Evolutionary conservation across 92 coral and sea anemone genomes (phyloP).

Genomic region (Paragorgia papillata): DNA sequence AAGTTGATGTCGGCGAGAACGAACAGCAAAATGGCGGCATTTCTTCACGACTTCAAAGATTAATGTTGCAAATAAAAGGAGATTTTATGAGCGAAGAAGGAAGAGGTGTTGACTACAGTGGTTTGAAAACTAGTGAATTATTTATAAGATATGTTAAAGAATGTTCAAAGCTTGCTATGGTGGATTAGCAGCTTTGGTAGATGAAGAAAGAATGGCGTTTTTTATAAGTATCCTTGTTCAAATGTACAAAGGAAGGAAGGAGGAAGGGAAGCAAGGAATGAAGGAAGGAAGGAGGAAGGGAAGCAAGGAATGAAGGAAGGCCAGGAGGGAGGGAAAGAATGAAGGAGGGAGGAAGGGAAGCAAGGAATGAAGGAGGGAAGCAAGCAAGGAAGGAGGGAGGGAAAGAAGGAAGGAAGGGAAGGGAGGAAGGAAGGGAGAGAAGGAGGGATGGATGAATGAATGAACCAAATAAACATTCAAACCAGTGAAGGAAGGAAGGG

Average conservation of each 20-base stretch:
- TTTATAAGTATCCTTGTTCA: constrained; percentile 76
- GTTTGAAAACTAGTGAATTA: constrained; percentile 70
- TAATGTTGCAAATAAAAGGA: constrained; percentile 78
- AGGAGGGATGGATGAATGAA: background rate
- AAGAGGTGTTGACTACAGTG: constrained; percentile 67
- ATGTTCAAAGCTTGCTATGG: constrained; percentile 55
- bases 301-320: no score
- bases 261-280: background rate
- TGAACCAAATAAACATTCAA: background rate
- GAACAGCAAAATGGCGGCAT: constrained; percentile 54
- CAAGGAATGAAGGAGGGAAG: background rate
- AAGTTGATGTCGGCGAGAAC: background rate
- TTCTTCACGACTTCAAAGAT: constrained; percentile 71
- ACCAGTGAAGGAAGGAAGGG: no score
- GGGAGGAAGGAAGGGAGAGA: background rate
- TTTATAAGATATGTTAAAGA: constrained; percentile 60
- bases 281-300: background rate
- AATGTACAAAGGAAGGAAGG: background rate
- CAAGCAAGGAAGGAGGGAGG: background rate
- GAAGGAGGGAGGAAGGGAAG: background rate
- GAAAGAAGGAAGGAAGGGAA: no score
- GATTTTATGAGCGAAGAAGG: constrained; percentile 80
- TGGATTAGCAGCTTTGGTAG: constrained; percentile 51
- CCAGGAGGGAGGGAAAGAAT: no score
- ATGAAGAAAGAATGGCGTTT: constrained; percentile 72